phyloP scores from a whole-genome alignment of 2,888 invertebrate genomes.

The Neelides folsomi region DNA sequence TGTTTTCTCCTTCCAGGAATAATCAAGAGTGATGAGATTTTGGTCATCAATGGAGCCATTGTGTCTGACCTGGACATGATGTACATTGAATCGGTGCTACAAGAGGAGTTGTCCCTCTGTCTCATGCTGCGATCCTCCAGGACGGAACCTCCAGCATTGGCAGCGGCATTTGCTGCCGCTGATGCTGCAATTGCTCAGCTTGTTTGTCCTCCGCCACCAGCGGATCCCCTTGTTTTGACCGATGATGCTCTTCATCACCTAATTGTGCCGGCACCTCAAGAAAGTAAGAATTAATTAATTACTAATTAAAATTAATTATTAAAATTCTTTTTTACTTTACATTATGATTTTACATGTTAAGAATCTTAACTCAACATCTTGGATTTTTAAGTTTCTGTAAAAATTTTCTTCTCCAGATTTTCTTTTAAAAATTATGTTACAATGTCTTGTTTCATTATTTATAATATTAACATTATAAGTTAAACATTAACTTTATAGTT shows the following conservation, averaged over 20 bases:
- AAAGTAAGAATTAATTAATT: constrained; percentile 65
- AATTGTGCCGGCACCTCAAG: constrained; percentile 91
- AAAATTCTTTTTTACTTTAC: no score
- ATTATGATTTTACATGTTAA: no score
- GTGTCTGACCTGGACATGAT: constrained; percentile 98
- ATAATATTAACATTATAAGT: no score
- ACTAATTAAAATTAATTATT: no score
- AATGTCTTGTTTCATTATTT: no score
- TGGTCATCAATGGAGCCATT: constrained; percentile 96
- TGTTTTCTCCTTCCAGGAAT: constrained; percentile 51
- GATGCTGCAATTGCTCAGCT: constrained; percentile 40
- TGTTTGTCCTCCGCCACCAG: constrained; percentile 91
- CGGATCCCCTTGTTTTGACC: constrained; percentile 80
- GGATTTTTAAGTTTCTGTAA: no score
- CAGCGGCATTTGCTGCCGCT: constrained; percentile 30
- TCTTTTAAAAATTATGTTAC: no score
- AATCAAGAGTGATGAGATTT: constrained; percentile 94
- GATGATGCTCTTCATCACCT: constrained; percentile 93
- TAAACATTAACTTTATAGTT: no score
- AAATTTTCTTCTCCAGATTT: no score
- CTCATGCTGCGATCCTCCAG: constrained; percentile 92
- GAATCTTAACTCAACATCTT: no score
- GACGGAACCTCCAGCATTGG: constrained; percentile 58
- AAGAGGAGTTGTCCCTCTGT: constrained; percentile 83
- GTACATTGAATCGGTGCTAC: constrained; percentile 91